Percentiles rank a stretch among this genome's conserved stretches.
phyloP scores from a whole-genome alignment of 2,797 vertebrate genomes.

The Helicolenus hilgendorfi region DNA sequence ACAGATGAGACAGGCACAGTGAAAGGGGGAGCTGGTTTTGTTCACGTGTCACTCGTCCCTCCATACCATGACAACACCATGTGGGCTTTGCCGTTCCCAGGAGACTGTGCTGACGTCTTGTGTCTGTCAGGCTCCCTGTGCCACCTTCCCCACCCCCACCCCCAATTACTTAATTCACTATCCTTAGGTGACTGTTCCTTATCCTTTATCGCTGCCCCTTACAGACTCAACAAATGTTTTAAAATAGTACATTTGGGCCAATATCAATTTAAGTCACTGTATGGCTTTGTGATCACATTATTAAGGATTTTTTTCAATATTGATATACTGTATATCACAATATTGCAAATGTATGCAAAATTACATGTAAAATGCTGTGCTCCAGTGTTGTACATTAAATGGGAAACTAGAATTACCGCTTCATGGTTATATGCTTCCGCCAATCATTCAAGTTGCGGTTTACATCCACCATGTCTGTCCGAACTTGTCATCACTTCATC shows the following conservation, averaged over 20 bases:
- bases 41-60: constrained; percentile 82
- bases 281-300: neutral
- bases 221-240: constrained; percentile 6
- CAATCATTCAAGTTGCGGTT: neutral
- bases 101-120: constrained; percentile 76
- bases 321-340: neutral
- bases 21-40: constrained; percentile 70
- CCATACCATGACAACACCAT: constrained; percentile 85
- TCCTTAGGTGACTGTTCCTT: constrained; percentile 23
- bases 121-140: constrained; percentile 63
- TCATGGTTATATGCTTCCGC: neutral
- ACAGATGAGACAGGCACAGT: constrained; percentile 76
- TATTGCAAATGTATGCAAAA: neutral
- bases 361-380: neutral
- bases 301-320: neutral
- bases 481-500: neutral
- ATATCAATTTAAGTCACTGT: neutral
- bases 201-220: constrained; percentile 7
- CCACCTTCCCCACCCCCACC: constrained; percentile 9
- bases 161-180: constrained; percentile 43
- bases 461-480: neutral
- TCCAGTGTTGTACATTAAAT: neutral
- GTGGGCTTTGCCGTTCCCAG: constrained; percentile 79
- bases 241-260: neutral
- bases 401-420: neutral